Evolutionary conservation across 1,140 invertebrate genomes (phyloP), one percentile per base, ranked within the genome.

Genomic region (Trachymyrmex septentrionalis): DNA sequence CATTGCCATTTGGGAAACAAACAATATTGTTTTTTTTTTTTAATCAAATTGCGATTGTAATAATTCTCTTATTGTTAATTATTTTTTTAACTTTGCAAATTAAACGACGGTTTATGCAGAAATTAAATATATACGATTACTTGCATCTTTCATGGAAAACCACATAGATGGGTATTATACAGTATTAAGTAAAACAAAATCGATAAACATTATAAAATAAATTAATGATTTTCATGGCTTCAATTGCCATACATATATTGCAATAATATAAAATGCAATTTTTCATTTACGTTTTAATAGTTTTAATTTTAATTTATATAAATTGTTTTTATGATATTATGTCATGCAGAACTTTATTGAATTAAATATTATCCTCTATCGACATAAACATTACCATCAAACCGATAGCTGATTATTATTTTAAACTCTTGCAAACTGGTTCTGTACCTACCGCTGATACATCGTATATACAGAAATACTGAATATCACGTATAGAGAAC

Each of bases 351-450:
- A 38, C 14, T 27, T 50, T 66, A 24, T 38, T 19, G 50, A 61
- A 61, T 84, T 30, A 48, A 59, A 16, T 14, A 27, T 61, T 27
- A 82, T 82, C 53, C 1, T 75, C 19, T 48, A 27, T 19, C 19
- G 34, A 61, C 38, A 63, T 84, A 50, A 12, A 55, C 34, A 19
- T 84, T 61, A 50, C 12, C 24, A 34, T 50, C 3, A 1, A 14
- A 73, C 67, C 44, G 38, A 50, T 75, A 30, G n/a, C 14, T 38
- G 55, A 50, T 61, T 50, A 71, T 30, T 61, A 71, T 30, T 61
- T 21, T 48, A 50, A 34, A 48, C 61, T 50, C 10, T 44, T 5
- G 16, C 27, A 24, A 27, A 38, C 16, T 38, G 21, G 6, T 59
- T 57, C 6, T 61, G 10, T 63, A 75, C 1, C 69, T 34, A 48